phyloP scores from a whole-genome alignment of 1,140 invertebrate genomes.

The Drosophila rhopaloa region DNA sequence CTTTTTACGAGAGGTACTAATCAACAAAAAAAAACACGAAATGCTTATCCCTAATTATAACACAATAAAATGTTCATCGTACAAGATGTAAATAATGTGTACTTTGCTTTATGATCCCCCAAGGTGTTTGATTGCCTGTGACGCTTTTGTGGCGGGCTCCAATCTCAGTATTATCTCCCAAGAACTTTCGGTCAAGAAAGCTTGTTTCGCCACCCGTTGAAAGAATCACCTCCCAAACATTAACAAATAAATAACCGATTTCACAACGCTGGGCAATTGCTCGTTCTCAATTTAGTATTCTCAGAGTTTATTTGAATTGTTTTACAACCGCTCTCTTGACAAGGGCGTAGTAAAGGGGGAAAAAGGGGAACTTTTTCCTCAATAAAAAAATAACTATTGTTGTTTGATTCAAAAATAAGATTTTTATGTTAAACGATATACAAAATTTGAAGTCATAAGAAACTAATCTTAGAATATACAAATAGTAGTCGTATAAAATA shows the following conservation, averaged over 20 bases:
- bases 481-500: background rate
- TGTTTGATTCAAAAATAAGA: background rate
- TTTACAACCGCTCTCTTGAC: background rate
- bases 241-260: conserved; percentile 57
- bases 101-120: conserved; percentile 11
- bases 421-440: background rate
- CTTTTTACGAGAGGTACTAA: conserved; percentile 60
- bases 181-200: conserved; percentile 13
- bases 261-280: conserved; percentile 62
- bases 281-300: conserved; percentile 26
- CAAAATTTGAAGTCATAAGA: background rate
- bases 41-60: conserved; percentile 65
- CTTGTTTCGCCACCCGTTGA: conserved; percentile 35
- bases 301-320: background rate
- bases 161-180: background rate
- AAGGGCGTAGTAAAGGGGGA: background rate
- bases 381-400: background rate
- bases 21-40: conserved; percentile 37
- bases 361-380: background rate
- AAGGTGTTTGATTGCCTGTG: background rate
- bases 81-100: conserved; percentile 57
- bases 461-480: background rate
- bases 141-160: background rate
- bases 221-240: conserved; percentile 34
- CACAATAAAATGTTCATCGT: conserved; percentile 69